Base-by-base conservation (phyloP, 1,140 invertebrate species). In the Oedothorax gibbosus region DNA sequence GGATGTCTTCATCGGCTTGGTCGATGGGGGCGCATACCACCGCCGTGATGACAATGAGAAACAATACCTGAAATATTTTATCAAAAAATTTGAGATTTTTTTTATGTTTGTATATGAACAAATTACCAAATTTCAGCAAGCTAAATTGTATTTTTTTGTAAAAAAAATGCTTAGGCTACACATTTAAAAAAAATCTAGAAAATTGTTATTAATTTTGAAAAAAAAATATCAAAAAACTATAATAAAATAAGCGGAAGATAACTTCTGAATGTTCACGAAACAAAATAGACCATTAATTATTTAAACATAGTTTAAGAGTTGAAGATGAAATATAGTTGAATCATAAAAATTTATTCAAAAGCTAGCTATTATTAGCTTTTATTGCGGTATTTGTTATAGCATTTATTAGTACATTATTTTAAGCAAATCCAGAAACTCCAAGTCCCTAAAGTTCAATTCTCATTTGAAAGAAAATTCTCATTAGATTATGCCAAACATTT, bases 1-100 rank as follows among this genome's bases (percentile, higher is more conserved):
- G 81, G 68, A 84, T 53, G 49, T 82, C 80, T 50, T 84, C 81
- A 3, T 84, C 81, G 5, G 75, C 81, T 14, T 66, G 71, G 10
- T 14, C 51, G 11, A 84, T 53, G 1, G 81, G 81, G 50, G 54
- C 66, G 60, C 60, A 18, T 15, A 84, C 81, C 64, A 76, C 72
- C 15, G n/a, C 53, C 11, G 81, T 57, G 18, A 68, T n/a, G 21
- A 4, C 8, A 11, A 65, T 2, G 69, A 53, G 10, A 84, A 35
- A 5, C 8, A 84, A 49, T 12, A 84, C 15, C 81, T 81, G 66
- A 10, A 71, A 60, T 7, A 56, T 12, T 4, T 15, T 15, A 18
- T 20, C n/a, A 53, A 71, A 4, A 10, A 5, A 21, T 21, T 21
- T 7, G 0, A 14, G 2, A 60, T 60, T 5, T 14, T 14, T 60